Evolutionary conservation across 2,888 invertebrate species (phyloP).

Genomic region (Seladonia tumulorum): DNA sequence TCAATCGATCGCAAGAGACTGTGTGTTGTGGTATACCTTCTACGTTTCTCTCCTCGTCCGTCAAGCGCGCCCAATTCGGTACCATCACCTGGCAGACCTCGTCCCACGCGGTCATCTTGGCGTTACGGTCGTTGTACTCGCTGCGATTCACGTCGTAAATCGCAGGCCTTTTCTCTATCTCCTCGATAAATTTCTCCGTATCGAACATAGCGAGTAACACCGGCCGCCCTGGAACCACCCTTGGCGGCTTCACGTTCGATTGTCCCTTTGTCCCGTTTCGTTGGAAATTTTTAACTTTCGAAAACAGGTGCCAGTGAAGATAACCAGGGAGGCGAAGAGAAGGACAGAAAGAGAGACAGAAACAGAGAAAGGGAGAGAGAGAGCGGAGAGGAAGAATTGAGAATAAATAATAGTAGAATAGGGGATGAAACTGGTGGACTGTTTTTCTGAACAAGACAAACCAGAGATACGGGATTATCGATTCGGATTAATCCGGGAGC

Average conservation of each 20-base stretch:
- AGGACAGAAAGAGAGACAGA: neutral
- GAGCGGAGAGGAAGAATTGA: neutral
- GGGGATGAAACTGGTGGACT: slow-evolving; percentile 4
- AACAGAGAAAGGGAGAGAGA: neutral
- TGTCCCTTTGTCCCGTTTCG: neutral
- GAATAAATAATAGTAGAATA: slow-evolving; percentile 5
- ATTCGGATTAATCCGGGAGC: slow-evolving; percentile 31
- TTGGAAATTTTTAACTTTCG: neutral
- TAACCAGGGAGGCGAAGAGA: neutral
- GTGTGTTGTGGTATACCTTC: slow-evolving; percentile 76
- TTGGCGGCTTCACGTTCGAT: neutral
- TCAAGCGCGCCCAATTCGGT: slow-evolving; percentile 78
- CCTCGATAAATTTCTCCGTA: slow-evolving; percentile 79
- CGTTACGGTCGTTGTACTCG: slow-evolving; percentile 79
- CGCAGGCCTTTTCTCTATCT: slow-evolving; percentile 79
- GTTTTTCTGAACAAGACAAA: neutral
- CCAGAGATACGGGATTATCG: slow-evolving; percentile 36
- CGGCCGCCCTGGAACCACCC: neutral
- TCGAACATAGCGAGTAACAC: slow-evolving; percentile 73
- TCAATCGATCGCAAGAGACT: slow-evolving; percentile 69
- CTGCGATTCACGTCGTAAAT: slow-evolving; percentile 79
- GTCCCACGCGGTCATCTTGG: slow-evolving; percentile 80
- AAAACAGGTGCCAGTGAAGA: neutral
- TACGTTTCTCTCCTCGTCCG: slow-evolving; percentile 75
- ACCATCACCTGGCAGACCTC: slow-evolving; percentile 80